A percentile compares a stretch with the other conserved stretches of the same genome.
phyloP scores from a whole-genome alignment of 2,797 vertebrate species.

The Pseudotriccus pelzelni region DNA sequence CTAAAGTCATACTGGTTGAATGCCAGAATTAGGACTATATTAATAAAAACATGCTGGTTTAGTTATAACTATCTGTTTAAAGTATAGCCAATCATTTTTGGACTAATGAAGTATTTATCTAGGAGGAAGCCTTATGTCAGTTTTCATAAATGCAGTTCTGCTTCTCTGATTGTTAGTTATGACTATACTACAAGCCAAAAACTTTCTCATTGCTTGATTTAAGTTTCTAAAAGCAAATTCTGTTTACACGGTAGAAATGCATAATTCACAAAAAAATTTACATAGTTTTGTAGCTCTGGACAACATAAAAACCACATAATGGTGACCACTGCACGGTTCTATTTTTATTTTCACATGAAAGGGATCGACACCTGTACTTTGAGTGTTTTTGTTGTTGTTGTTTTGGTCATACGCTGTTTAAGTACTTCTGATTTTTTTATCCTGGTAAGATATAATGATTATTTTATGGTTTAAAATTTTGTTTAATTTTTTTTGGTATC shows the following conservation, averaged over 20 bases:
- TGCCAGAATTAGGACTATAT: neutral
- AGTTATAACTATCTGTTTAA: neutral
- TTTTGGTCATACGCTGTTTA: neutral
- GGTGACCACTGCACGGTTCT: neutral
- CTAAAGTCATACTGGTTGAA: neutral
- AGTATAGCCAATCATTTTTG: neutral
- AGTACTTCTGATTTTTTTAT: neutral
- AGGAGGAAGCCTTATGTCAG: neutral
- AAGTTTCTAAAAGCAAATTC: conserved; percentile 40
- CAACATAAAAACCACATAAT: neutral
- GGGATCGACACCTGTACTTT: neutral
- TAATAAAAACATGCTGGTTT: neutral
- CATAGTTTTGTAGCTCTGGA: neutral
- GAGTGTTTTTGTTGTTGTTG: neutral
- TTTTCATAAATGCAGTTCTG: neutral
- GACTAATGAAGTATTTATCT: neutral
- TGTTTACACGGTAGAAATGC: neutral
- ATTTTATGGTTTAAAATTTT: neutral
- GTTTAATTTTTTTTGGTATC: neutral
- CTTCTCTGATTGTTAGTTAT: conserved; percentile 7
- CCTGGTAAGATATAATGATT: neutral
- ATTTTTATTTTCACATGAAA: neutral
- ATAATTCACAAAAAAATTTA: neutral
- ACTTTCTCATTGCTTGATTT: neutral
- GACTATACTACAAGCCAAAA: neutral